Percentiles rank a stretch among this genome's conserved stretches.
Evolutionary conservation across 1,140 invertebrate genomes (phyloP).

Genomic region (Bombus sylvicola): DNA sequence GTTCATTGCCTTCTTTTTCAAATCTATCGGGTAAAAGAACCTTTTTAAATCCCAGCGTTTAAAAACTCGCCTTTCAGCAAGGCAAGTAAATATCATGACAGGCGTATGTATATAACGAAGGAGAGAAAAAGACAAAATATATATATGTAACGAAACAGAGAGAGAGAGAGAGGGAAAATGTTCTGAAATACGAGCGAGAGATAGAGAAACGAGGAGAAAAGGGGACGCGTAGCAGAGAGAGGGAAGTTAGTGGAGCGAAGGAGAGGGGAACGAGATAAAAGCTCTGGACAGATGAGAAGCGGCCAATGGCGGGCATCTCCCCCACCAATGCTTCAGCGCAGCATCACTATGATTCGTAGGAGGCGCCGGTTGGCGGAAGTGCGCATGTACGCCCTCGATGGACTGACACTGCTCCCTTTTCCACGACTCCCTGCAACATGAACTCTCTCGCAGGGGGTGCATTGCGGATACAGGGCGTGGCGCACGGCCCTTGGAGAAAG

Average conservation of each 20-base stretch:
- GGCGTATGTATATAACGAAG: too few relatives aligned
- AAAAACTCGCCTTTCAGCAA: too few relatives aligned
- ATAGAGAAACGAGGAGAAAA: not conserved
- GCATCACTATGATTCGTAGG: slow-evolving; percentile 70
- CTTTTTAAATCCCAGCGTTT: too few relatives aligned
- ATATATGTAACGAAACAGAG: too few relatives aligned
- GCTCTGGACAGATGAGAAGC: slow-evolving; percentile 61
- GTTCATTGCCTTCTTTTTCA: too few relatives aligned
- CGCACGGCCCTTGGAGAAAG: slow-evolving; percentile 33
- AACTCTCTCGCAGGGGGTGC: slow-evolving; percentile 52
- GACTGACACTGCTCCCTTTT: slow-evolving; percentile 68
- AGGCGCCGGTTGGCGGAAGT: slow-evolving; percentile 58
- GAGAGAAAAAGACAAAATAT: too few relatives aligned
- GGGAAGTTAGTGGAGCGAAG: slow-evolving; percentile 15
- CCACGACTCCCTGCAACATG: slow-evolving; percentile 45
- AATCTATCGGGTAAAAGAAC: too few relatives aligned
- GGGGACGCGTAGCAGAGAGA: not conserved
- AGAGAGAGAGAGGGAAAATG: not conserved
- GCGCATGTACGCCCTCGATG: slow-evolving; percentile 67
- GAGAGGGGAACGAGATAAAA: slow-evolving; percentile 66
- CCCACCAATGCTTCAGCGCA: slow-evolving; percentile 64
- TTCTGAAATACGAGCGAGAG: not conserved
- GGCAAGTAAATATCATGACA: too few relatives aligned
- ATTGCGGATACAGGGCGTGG: slow-evolving; percentile 70
- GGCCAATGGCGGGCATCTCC: slow-evolving; percentile 59